A percentile compares a stretch with the other conserved stretches of the same genome.
Evolutionary conservation across 2,888 invertebrate species (phyloP).

Genomic region (Flexamia atlantica): DNA sequence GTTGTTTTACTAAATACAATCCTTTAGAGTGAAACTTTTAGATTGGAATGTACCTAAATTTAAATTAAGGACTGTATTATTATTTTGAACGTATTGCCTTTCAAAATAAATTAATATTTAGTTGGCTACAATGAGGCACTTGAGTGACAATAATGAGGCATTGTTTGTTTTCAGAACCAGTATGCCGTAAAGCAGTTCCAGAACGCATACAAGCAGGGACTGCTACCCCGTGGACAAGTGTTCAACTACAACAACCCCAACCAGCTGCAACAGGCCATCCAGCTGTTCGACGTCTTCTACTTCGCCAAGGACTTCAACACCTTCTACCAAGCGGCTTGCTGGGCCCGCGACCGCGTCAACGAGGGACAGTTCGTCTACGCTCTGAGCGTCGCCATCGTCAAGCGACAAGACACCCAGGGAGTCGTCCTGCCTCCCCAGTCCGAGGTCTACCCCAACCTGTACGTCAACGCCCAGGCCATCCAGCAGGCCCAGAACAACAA

Average conservation of each 20-base stretch:
- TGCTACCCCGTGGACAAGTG: conserved; percentile 78
- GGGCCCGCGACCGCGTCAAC: conserved; percentile 77
- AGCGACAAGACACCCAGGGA: conserved; percentile 77
- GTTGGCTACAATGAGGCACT: too few relatives aligned
- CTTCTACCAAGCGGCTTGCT: conserved; percentile 80
- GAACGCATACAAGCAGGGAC: conserved; percentile 77
- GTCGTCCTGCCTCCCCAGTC: conserved; percentile 78
- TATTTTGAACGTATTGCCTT: too few relatives aligned
- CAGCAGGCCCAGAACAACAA: conserved; percentile 62
- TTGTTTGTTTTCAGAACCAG: conserved; percentile 74
- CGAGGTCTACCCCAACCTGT: conserved; percentile 76
- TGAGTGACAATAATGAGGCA: too few relatives aligned
- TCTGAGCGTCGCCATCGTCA: conserved; percentile 77
- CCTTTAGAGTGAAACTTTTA: too few relatives aligned
- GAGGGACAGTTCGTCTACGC: conserved; percentile 80
- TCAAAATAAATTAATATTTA: too few relatives aligned
- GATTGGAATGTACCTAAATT: too few relatives aligned
- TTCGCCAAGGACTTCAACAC: conserved; percentile 85
- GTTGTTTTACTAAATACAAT: too few relatives aligned
- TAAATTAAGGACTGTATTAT: too few relatives aligned
- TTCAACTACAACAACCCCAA: conserved; percentile 81
- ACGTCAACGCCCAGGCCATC: conserved; percentile 71
- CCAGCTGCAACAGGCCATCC: conserved; percentile 81
- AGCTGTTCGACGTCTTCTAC: conserved; percentile 82
- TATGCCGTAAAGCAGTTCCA: conserved; percentile 79